Base-by-base conservation (phyloP, 2,888 invertebrate genomes). In the Lasioglossum morio region DNA sequence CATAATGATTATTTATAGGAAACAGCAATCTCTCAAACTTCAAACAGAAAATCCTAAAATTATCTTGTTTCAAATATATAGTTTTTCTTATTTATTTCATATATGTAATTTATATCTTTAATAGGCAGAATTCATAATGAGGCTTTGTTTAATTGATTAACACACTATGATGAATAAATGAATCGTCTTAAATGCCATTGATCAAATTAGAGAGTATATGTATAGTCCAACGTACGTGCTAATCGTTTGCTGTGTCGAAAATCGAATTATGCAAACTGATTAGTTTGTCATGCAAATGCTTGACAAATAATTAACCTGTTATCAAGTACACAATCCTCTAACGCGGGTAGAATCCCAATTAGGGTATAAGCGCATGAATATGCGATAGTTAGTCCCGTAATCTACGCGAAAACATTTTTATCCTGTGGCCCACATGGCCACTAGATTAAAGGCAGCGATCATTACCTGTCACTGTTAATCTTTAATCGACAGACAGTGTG, bases 221-320 rank as follows among this genome's bases (percentile, higher is more conserved):
- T 63, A 30, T 46, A 37, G 34, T 19, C 46, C n/a, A 23, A 72
- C n/a, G 53, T 30, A 60, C 57, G 30, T 16, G 43, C 8, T 66
- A 69, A 82, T 82, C n/a, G 72, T 43, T 53, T 34, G 19, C 19
- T 53, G 34, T 23, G 34, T 72, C 14, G 76, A 34, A 63, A 19
- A 34, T 53, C 48, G 46, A 57, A 77, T 84, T 57, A 60, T 69
- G 77, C 66, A 73, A 27, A 57, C 73, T 34, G 46, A 84, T 82
- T 74, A 82, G 73, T 77, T 30, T 12, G n/a, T 14, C 63, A 30
- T 48, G 57, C 63, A 66, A 60, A 73, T 48, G 57, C 19, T n/a
- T 37, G 16, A 46, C 43, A 70, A 69, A 82, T 77, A 82, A 82
- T 82, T 77, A 77, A 70, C 40, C 48, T 69, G 46, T 77, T 82